Evolutionary conservation across 2,888 invertebrate genomes (phyloP), one percentile per base, ranked within the genome.

Genomic region (Priocnemis perturbator): DNA sequence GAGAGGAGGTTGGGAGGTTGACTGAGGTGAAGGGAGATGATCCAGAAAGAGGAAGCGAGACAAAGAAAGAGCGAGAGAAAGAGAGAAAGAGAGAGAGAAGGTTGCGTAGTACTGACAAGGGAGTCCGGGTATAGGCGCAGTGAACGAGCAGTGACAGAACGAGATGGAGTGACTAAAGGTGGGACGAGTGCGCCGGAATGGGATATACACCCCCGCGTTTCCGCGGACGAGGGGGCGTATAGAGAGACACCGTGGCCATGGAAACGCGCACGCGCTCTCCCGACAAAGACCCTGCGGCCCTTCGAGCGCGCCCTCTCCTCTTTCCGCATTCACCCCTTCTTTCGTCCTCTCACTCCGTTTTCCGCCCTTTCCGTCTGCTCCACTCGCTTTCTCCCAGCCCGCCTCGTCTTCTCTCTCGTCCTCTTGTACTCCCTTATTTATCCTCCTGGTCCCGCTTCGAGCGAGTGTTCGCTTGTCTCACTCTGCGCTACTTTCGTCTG

Each of bases 191-290:
- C 78, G 74, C 71, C 78, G 78, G 77, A 78, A 83, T 76, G 82
- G 83, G 81, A 82, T 72, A 77, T 74, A 66, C 62, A 81, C 66
- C 72, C 71, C 71, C 69, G 26, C 26, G 67, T 72, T 78, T 73
- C 73, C 71, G 83, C 79, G 86, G 73, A 78, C 76, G 79, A 78
- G 81, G 84, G 87, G 86, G 87, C 87, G 87, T 87, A 86, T 81
- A 85, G 37, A 37, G 37, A 37, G 85, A 81, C 83, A 82, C 80
- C 83, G 87, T 88, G 86, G 81, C 86, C 88, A 87, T 88, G 87
- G 88, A 85, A 86, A 89, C 88, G 88, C 88, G 88, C 88, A 87
- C 67, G 87, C 88, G 88, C 85, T n/a, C 62, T 69, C 74, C 52
- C 63, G 56, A 44, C 67, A 65, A 74, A 72, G 73, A 82, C 81